These are phyloP conservation scores for Falco peregrinus DNA, from an alignment of 2,797 vertebrate genomes.

Conservation along the genomic window DNA sequence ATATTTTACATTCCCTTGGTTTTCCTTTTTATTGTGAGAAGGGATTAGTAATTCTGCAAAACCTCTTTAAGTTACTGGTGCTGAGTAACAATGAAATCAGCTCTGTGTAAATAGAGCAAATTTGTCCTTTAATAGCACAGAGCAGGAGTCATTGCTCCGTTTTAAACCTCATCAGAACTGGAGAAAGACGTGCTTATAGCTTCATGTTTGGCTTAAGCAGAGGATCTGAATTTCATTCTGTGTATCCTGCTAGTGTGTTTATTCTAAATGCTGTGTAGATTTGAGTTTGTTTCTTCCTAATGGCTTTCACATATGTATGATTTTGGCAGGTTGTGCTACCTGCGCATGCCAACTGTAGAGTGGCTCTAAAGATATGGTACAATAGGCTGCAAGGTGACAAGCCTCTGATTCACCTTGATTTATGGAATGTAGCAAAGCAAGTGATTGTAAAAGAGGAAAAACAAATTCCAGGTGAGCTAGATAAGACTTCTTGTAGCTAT, in stretches of 20 bases:
- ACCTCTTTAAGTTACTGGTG: background rate
- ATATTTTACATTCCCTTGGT: background rate
- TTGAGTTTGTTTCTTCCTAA: background rate
- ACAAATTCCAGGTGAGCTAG: background rate
- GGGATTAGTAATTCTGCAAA: background rate
- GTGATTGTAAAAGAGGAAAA: background rate
- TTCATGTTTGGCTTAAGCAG: background rate
- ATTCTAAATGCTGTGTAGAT: background rate
- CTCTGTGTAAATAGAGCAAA: background rate
- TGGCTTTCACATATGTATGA: background rate
- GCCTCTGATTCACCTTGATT: background rate
- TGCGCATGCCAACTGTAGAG: background rate
- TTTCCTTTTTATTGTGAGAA: background rate
- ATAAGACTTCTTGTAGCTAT: background rate
- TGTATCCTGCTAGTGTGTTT: background rate
- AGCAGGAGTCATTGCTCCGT: background rate
- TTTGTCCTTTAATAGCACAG: background rate
- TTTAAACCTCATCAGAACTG: background rate
- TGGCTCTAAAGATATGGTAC: background rate
- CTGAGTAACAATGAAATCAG: background rate
- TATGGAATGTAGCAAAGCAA: background rate
- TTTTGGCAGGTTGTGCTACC: background rate
- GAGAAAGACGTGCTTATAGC: background rate
- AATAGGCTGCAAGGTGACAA: background rate
- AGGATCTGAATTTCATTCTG: background rate